Conservation (phyloP, 2,888 invertebrate genomes). For the Microplitis deprimator region DNA sequence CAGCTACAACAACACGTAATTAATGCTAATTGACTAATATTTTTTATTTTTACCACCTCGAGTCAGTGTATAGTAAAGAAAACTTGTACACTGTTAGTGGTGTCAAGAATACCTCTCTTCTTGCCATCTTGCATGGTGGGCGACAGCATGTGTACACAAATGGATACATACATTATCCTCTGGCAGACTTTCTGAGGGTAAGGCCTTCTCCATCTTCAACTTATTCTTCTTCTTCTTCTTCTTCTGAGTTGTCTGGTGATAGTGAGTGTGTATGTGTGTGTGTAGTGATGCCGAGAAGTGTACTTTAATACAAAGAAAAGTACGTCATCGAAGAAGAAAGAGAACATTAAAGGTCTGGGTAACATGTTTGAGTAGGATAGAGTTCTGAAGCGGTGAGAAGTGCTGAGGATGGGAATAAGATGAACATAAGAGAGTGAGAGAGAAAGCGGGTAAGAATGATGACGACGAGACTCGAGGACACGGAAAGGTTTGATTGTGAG, state of each 20-base stretch:
- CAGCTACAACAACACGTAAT: slow-evolving; percentile 47
- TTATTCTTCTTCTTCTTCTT: background rate
- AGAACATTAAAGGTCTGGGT: slow-evolving; percentile 37
- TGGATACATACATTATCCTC: slow-evolving; percentile 49
- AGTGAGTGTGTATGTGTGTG: slow-evolving; percentile 18
- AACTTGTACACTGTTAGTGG: slow-evolving; percentile 32
- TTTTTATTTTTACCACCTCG: slow-evolving; percentile 29
- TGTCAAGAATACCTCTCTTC: slow-evolving; percentile 19
- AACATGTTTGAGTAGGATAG: slow-evolving; percentile 27
- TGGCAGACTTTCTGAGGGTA: slow-evolving; percentile 40
- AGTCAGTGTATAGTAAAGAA: slow-evolving; percentile 2
- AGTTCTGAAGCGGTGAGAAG: slow-evolving; percentile 9
- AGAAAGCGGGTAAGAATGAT: slow-evolving; percentile 31
- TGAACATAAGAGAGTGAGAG: background rate
- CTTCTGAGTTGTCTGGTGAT: slow-evolving; percentile 19
- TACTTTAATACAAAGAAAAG: slow-evolving; percentile 31
- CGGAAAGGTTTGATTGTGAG: slow-evolving; percentile 41
- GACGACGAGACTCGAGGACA: slow-evolving; percentile 41
- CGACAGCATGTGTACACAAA: slow-evolving; percentile 50
- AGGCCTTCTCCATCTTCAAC: slow-evolving; percentile 5
- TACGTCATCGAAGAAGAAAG: slow-evolving; percentile 49
- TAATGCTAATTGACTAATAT: slow-evolving; percentile 63
- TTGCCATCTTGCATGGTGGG: slow-evolving; percentile 32
- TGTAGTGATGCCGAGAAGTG: slow-evolving; percentile 22
- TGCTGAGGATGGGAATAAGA: slow-evolving; percentile 1